Evolutionary conservation across 2,888 invertebrate genomes (phyloP), one percentile per base, ranked within the genome.

Genomic region (Zootermopsis nevadensis): DNA sequence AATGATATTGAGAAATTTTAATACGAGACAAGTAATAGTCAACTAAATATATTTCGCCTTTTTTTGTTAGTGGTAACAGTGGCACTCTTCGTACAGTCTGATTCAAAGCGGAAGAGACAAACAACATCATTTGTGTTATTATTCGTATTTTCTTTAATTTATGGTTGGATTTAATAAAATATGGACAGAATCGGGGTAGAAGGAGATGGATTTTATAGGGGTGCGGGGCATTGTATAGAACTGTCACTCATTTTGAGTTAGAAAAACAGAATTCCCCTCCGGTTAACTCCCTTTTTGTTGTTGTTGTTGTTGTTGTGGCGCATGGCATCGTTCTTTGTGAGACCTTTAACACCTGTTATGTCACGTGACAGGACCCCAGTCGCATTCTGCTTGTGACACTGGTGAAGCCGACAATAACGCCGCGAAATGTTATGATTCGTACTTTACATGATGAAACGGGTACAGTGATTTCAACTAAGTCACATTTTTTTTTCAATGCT

Each of bases 261-360:
- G 79, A 79, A 79, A 79, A 79, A 66, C 66, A 66, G 38, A 53
- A 79, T n/a, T 12, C 66, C 35, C 24, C 60, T 24, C 27, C 42
- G 30, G 35, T 53, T 77, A 30, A 53, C 53, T 60, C n/a, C 22
- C 10, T 35, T 66, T 60, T 66, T 35, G 33, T 79, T 79, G 8
- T 66, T 35, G 31, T 66, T 66, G 60, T 55, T 48, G 33, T 33
- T 30, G 30, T 66, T 24, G 12, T 79, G 79, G 79, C 2, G 12
- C 35, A 66, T 66, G 38, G 66, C 79, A 66, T 35, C 79, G 33
- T 66, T 66, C 66, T 79, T 66, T 79, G 55, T 66, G 79, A 79
- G 35, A 60, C 66, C 79, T 60, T 66, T 79, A 79, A 66, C 79
- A 79, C 79, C 79, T 79, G 79, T 79, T 79, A 35, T 38, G 79